Conservation (phyloP, 2,888 invertebrate species). For the Tineola bisselliella region DNA sequence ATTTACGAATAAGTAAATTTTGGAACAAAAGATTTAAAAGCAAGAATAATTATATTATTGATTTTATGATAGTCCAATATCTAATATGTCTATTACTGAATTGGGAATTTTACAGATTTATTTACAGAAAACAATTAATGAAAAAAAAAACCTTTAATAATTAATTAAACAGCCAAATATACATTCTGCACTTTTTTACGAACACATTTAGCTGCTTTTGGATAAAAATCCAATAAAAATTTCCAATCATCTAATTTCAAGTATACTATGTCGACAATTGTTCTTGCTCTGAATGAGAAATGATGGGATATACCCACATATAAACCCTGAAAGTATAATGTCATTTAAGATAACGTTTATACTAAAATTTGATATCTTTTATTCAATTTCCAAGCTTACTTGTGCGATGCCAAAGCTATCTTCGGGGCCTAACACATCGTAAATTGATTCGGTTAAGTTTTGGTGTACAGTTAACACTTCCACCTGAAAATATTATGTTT, state of each 20-base stretch:
- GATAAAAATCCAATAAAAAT: constrained; percentile 55
- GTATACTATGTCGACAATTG: constrained; percentile 60
- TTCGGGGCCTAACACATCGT: constrained; percentile 59
- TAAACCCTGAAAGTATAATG: constrained; percentile 46
- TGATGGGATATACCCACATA: constrained; percentile 62
- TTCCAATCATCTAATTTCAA: constrained; percentile 62
- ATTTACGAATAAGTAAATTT: no score
- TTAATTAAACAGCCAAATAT: constrained; percentile 43
- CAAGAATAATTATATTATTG: no score
- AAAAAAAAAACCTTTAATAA: background rate
- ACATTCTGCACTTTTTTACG: constrained; percentile 54
- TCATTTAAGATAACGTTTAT: no score
- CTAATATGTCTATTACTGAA: no score
- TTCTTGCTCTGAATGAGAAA: constrained; percentile 63
- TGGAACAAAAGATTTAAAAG: no score
- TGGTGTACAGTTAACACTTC: constrained; percentile 63
- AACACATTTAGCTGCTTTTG: constrained; percentile 48
- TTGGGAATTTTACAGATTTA: no score
- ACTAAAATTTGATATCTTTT: background rate
- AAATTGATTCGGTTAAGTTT: constrained; percentile 59
- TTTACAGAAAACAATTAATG: no score
- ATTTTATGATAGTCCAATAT: no score
- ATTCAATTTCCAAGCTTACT: constrained; percentile 30
- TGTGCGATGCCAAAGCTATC: constrained; percentile 67
- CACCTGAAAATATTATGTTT: no score